A percentile compares a stretch with the other conserved stretches of the same genome.
Evolutionary conservation across 1,140 invertebrate genomes (phyloP).

Genomic region (Diabrotica virgifera): DNA sequence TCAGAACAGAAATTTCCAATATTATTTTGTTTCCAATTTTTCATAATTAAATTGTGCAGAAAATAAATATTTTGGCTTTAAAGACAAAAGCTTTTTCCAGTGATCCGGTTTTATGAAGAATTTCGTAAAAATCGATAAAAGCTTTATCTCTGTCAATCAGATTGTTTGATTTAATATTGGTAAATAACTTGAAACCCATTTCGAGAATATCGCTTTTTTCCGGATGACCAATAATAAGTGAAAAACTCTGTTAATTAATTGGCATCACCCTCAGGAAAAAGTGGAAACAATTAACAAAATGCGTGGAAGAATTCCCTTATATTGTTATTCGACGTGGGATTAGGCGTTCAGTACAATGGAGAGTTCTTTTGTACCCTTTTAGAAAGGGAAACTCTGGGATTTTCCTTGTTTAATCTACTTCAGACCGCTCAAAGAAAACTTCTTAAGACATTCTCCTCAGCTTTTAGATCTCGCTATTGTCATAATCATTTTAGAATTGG

Average conservation of each 20-base stretch:
- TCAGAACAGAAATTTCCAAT: no score
- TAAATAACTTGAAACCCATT: no score
- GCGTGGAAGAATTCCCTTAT: not conserved
- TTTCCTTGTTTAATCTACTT: not conserved
- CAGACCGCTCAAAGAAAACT: not conserved
- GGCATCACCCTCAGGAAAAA: not conserved
- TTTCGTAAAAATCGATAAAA: no score
- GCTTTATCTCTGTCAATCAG: no score
- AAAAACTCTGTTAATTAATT: not conserved
- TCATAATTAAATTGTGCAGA: no score
- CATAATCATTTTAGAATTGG: not conserved
- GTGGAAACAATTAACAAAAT: slow-evolving; percentile 3
- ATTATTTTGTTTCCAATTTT: no score
- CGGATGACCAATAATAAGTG: not conserved
- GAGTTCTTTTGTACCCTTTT: not conserved
- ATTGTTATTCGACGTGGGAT: not conserved
- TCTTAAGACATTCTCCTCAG: not conserved
- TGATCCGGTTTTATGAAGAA: no score
- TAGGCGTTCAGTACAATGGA: not conserved
- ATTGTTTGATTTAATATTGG: no score
- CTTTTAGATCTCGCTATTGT: not conserved
- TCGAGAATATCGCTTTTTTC: not conserved
- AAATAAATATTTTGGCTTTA: no score
- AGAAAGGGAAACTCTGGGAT: not conserved
- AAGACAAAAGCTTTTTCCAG: no score